Conservation (phyloP, 2,797 vertebrate genomes). For the Schizopygopsis malacanthus region DNA sequence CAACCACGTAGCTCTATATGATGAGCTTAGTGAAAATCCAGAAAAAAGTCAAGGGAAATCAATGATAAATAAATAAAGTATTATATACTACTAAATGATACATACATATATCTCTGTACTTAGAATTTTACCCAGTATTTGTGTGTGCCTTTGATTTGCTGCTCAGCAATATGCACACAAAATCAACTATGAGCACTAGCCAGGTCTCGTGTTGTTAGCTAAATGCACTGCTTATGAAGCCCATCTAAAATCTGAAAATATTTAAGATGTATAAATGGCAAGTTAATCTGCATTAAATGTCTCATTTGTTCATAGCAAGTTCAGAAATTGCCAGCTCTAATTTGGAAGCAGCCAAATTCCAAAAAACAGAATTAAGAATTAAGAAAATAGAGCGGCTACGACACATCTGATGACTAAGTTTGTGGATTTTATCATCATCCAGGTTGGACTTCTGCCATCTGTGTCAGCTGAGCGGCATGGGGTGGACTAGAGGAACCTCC, state of each 20-base stretch:
- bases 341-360: not conserved
- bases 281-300: slow-evolving; percentile 23
- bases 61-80: not conserved
- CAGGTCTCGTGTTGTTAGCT: not conserved
- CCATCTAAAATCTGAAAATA: slow-evolving; percentile 14
- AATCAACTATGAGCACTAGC: not conserved
- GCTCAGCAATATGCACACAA: not conserved
- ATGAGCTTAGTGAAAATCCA: slow-evolving; percentile 7
- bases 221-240: not conserved
- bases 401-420: slow-evolving; percentile 40
- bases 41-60: not conserved
- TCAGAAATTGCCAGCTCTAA: slow-evolving; percentile 12
- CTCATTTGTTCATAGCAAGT: not conserved
- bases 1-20: not conserved
- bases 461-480: slow-evolving; percentile 35
- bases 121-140: slow-evolving; percentile 6
- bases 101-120: not conserved
- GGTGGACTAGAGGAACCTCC: not conserved
- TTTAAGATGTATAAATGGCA: not conserved
- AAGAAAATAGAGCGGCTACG: slow-evolving; percentile 4
- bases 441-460: slow-evolving; percentile 37
- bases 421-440: slow-evolving; percentile 36
- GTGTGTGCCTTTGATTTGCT: not conserved
- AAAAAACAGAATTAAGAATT: not conserved
- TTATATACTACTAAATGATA: not conserved